Base-by-base conservation (phyloP, 1,140 invertebrate genomes). In the Coenobita brevimanus region DNA sequence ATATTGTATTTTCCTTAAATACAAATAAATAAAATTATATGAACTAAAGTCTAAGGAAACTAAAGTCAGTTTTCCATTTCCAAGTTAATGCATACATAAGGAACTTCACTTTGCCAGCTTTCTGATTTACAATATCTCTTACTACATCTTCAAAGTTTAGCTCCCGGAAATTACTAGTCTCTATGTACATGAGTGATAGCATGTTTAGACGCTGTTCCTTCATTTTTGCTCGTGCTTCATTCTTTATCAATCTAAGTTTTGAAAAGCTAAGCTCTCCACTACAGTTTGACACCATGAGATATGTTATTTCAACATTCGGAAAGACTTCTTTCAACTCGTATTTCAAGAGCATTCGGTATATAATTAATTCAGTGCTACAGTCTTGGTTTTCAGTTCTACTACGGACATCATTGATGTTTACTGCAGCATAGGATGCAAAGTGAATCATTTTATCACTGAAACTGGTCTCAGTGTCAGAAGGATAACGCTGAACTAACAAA, bases 391-490 rank as follows among this genome's bases (percentile, higher is more conserved):
- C 69, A 73, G 2, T 73, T 73, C 36, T 73, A 36, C 21, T 73
- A 33, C 21, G 69, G 8, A 73, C 30, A 73, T 73, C 69, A 73
- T 33, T 73, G 69, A 73, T 73, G 38, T 33, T 69, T 69, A 27
- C 27, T 69, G 15, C 27, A 69, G 67, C 27, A 30, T 21, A 15
- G 69, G 69, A 73, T 73, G 69, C 69, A 38, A 73, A 73, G 69
- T 73, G 69, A 73, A 73, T 38, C 69, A 73, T 73, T 73, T 73
- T 36, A 73, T 73, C 69, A 73, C 69, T 73, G 69, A 73, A 73
- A 36, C 69, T 73, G 69, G 69, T 73, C 69, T 73, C 69, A 73
- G 21, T 75, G 71, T 75, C 71, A 1, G 71, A 75, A 41, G 71
- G 38, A 75, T 41, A 41, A 75, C 41, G 71, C 6, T 10, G 10